A percentile compares a stretch with the other conserved stretches of the same genome.
Conservation (phyloP, 2,888 invertebrate genomes). For the Philonicus albiceps region DNA sequence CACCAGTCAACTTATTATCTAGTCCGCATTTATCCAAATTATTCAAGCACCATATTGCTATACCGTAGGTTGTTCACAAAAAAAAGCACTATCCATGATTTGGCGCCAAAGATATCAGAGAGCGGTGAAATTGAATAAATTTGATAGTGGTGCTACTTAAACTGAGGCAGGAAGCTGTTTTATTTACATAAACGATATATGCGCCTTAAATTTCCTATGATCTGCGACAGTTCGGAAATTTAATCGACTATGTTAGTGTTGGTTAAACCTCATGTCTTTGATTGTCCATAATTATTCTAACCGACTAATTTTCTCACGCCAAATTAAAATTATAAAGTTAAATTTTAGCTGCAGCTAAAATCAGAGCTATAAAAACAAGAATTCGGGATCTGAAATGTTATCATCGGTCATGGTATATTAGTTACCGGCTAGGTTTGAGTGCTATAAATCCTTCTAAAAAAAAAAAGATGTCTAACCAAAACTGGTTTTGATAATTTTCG, state of each 20-base stretch:
- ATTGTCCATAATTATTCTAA: neutral
- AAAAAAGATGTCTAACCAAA: neutral
- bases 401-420: conserved; percentile 20
- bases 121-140: neutral
- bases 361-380: neutral
- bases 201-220: neutral
- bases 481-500: conserved; percentile 18
- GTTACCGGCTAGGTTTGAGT: neutral
- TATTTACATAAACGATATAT: neutral
- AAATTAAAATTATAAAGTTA: conserved; percentile 14
- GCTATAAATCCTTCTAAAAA: neutral
- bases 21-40: neutral
- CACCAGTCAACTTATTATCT: neutral
- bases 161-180: neutral
- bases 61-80: too few species aligned
- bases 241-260: neutral
- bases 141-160: neutral
- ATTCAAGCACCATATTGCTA: neutral
- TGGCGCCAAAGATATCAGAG: neutral
- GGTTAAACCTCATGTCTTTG: neutral
- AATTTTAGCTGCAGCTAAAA: neutral
- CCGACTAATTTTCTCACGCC: conserved; percentile 18
- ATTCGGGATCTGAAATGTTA: neutral
- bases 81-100: neutral
- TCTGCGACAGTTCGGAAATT: neutral